phyloP scores from a whole-genome alignment of 2,888 invertebrate species.

The Lucinisca nassula region DNA sequence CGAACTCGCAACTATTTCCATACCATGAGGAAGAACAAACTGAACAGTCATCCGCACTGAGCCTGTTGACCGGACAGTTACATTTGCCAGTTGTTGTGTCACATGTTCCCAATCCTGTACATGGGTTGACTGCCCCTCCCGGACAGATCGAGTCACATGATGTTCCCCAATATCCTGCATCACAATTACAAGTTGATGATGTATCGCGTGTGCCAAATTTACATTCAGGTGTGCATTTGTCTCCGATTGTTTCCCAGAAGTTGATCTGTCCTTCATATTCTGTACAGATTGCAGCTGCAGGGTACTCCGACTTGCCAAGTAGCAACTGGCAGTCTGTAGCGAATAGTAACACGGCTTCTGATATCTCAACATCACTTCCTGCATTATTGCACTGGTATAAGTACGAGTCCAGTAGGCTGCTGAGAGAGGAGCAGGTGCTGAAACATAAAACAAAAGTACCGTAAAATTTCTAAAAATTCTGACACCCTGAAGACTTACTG shows the following conservation, averaged over 20 bases:
- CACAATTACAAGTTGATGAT: slow-evolving; percentile 63
- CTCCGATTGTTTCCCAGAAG: slow-evolving; percentile 56
- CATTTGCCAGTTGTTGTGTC: slow-evolving; percentile 71
- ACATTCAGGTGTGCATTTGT: slow-evolving; percentile 63
- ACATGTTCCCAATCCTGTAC: slow-evolving; percentile 78
- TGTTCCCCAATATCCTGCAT: slow-evolving; percentile 72
- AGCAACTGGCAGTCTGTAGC: slow-evolving; percentile 73
- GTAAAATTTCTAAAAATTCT: background rate
- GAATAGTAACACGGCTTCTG: slow-evolving; percentile 60
- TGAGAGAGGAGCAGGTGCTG: background rate
- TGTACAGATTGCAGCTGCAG: slow-evolving; percentile 70
- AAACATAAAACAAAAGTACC: background rate
- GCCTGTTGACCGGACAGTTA: slow-evolving; percentile 74
- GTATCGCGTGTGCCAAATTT: slow-evolving; percentile 60
- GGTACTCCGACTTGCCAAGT: slow-evolving; percentile 61
- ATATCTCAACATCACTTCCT: slow-evolving; percentile 45
- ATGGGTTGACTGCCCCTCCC: slow-evolving; percentile 73
- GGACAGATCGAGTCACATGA: slow-evolving; percentile 76
- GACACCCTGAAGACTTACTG: no score
- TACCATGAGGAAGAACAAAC: slow-evolving; percentile 75
- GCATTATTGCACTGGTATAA: slow-evolving; percentile 60
- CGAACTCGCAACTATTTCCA: slow-evolving; percentile 72
- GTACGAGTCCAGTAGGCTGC: background rate
- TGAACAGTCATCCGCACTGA: slow-evolving; percentile 69
- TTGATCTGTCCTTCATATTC: slow-evolving; percentile 61